Evolutionary conservation across 1,140 invertebrate genomes (phyloP), one percentile per base, ranked within the genome.

Genomic region (Steinernema feltiae): DNA sequence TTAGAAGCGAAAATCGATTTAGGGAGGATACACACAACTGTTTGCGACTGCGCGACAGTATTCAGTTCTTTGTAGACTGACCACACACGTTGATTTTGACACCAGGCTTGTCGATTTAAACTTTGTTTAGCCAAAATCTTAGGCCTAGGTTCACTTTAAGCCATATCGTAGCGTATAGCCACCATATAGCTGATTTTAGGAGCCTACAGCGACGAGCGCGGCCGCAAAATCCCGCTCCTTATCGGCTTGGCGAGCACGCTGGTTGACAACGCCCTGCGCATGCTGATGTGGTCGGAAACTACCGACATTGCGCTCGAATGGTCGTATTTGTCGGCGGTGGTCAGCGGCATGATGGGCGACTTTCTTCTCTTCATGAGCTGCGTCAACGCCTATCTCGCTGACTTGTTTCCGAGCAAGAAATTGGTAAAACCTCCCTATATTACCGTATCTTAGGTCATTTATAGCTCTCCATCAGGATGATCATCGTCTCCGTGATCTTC

Each of bases 401-500:
- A 80, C 48, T 53, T 72, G 29, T 80, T 80, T 31, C 41, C 69
- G 17, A 48, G 78, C 30, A 80, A 78, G 24, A 79, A 32, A 31
- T 70, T 32, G 75, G 78, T 72, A 48, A 53, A 1, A 76, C 1
- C 32, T 27, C 18, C 0, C 31, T 35, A 0, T 0, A 21, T 15
- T 18, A 53, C 29, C 3, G 24, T 41, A 15, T 32, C 32, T 53
- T 1, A 73, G 31, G 21, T n/a, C 29, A 1, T 21, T 69, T 79
- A 73, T 29, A 78, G 78, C 31, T 80, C 17, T 80, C 78, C 1
- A 69, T 80, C 63, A 32, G 78, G n/a, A 80, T 80, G 78, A 72
- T 80, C 29, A 53, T 78, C 1, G 15, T 82, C 75, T n/a, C 86
- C 75, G 48, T 73, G 77, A 72, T 77, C 76, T 27, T 31, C 72